Evolutionary conservation across 2,888 invertebrate genomes (phyloP).

Genomic region (Eugnorisma glareosa): DNA sequence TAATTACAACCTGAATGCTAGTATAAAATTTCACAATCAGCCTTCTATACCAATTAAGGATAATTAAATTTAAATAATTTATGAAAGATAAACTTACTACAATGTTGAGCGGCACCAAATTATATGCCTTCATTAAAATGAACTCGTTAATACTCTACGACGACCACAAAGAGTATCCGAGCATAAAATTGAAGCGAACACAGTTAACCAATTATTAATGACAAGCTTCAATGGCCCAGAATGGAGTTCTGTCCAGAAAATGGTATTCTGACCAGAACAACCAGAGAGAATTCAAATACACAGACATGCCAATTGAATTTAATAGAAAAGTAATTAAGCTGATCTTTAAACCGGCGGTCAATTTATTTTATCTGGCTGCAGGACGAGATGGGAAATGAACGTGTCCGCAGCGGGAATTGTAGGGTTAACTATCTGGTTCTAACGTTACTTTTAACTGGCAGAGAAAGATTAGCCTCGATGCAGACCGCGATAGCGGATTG

Average conservation of each 20-base stretch:
- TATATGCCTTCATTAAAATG: conserved; percentile 54
- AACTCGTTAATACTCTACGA: conserved; percentile 49
- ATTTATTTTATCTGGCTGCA: conserved; percentile 68
- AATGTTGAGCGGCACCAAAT: conserved; percentile 33
- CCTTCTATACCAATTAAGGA: not conserved
- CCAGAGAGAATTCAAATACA: conserved; percentile 21
- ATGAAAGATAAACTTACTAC: conserved; percentile 21
- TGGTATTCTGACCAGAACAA: conserved; percentile 30
- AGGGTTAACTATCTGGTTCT: conserved; percentile 63
- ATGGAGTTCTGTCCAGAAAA: conserved; percentile 41
- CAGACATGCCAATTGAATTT: conserved; percentile 56
- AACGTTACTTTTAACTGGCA: conserved; percentile 59
- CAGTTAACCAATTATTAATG: conserved; percentile 73
- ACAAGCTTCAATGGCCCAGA: conserved; percentile 60
- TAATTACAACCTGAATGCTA: not conserved
- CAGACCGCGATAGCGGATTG: conserved; percentile 45
- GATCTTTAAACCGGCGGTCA: conserved; percentile 64
- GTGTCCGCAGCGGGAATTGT: conserved; percentile 54
- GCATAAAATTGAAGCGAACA: conserved; percentile 71
- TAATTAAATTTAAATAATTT: conserved; percentile 12
- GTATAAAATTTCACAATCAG: not conserved
- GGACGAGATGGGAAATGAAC: conserved; percentile 61
- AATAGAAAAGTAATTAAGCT: conserved; percentile 69
- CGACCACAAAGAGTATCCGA: conserved; percentile 62
- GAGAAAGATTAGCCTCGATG: conserved; percentile 61